Base-by-base conservation (phyloP, 2,888 invertebrate species). In the Drosophila diplacantha region DNA sequence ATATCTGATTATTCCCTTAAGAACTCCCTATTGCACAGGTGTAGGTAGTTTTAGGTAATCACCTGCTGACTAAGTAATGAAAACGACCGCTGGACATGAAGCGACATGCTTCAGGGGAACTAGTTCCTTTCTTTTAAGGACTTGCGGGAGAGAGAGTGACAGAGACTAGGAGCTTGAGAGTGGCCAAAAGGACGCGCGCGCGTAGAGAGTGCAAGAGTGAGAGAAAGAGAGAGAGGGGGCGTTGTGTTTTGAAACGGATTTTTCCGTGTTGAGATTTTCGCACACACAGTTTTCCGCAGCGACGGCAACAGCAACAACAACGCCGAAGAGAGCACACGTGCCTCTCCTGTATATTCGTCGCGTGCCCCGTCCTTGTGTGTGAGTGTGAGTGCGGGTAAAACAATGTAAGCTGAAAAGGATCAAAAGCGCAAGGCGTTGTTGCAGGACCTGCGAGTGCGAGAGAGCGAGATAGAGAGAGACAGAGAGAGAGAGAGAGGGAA, bases 391-490 rank as follows among this genome's bases (percentile, higher is more conserved):
- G 49, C 43, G 34, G n/a, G 37, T 50, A 75, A 79, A 56, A 76
- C 71, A 76, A 74, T 71, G 78, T 72, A 61, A 65, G 58, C 50
- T 52, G 53, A 65, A 54, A 55, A 58, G 56, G 67, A 70, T 69
- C 60, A 75, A 70, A 73, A 63, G 68, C 54, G 73, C 69, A 68
- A 68, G 70, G 68, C 71, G 65, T 66, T 66, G 64, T 69, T 66
- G 65, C 65, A 66, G 69, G 56, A 51, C 34, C 51, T 38, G 32
- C 50, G 24, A 47, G 29, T 29, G 38, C 14, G 37, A 51, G 29
- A 44, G 44, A 68, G 34, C 31, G 20, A 22, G 37, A 55, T n/a
- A n/a, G n/a, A n/a, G n/a, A 31, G 22, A 18, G 5, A 22, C 18
- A 14, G 31, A n/a, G 34, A n/a, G 22, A 34, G 37, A 29, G 20